Evolutionary conservation across 2,888 invertebrate genomes (phyloP).

Genomic region (Notodonta ziczac): DNA sequence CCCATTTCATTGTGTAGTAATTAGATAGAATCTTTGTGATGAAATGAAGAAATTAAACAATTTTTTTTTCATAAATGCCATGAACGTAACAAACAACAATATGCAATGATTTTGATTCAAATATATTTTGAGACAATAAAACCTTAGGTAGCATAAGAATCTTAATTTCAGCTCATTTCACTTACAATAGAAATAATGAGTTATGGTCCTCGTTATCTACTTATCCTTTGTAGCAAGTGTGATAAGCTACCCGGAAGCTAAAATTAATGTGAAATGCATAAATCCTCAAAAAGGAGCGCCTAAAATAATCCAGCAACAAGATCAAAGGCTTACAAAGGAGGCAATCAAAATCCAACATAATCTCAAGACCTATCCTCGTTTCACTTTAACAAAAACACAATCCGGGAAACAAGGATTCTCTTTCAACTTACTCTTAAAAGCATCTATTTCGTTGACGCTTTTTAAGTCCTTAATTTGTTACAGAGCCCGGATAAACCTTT

Average conservation of each 20-base stretch:
- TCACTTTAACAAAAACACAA: conserved; percentile 20
- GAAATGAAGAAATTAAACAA: no score
- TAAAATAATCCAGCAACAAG: neutral
- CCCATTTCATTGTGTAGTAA: no score
- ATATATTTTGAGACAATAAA: no score
- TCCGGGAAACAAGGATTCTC: conserved; percentile 13
- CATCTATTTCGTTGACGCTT: conserved; percentile 23
- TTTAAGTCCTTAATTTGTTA: conserved; percentile 40
- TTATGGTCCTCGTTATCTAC: no score
- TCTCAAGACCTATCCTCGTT: conserved; percentile 11
- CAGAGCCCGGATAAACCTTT: conserved; percentile 15
- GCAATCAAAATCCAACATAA: conserved; percentile 14
- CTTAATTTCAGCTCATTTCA: no score
- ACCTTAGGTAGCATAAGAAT: no score
- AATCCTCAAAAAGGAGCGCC: neutral
- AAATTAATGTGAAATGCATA: neutral
- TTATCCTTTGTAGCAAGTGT: no score
- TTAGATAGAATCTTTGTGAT: no score
- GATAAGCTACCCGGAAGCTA: neutral
- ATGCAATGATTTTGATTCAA: no score
- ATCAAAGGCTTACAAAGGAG: conserved; percentile 5
- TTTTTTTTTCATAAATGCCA: no score
- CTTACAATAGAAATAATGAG: no score
- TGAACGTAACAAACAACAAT: no score
- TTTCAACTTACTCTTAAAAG: conserved; percentile 13